Evolutionary conservation across 2,797 vertebrate genomes (phyloP).

Genomic region (Falco concolor): DNA sequence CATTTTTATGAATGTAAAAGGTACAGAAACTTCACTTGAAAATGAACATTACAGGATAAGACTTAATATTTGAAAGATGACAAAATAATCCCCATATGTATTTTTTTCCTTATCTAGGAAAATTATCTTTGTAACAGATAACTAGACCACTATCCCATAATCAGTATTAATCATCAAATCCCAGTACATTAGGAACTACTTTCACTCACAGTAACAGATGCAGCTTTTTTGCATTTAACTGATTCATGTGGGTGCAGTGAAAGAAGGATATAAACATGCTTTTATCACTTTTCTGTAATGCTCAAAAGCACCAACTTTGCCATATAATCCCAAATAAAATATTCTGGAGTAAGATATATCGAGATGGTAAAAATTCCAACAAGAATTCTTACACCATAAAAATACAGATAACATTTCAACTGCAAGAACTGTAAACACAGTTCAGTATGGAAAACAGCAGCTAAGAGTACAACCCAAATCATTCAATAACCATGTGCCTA

Average conservation of each 20-base stretch:
- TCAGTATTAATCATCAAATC: not conserved
- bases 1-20: not conserved
- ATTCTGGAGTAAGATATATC: not conserved
- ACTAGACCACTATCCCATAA: not conserved
- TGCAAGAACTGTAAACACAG: not conserved
- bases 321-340: not conserved
- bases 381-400: not conserved
- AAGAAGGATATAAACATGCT: not conserved
- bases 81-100: not conserved
- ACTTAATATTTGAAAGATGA: not conserved
- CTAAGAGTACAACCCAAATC: not conserved
- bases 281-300: not conserved
- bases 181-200: not conserved
- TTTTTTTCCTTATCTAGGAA: not conserved
- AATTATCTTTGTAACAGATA: not conserved
- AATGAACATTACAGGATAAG: not conserved
- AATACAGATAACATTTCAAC: not conserved
- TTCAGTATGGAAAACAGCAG: not conserved
- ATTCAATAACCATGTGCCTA: not conserved
- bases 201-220: not conserved
- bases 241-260: not conserved
- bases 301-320: not conserved
- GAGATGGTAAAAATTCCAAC: not conserved
- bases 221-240: not conserved
- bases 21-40: not conserved